Conservation (phyloP, 2,797 vertebrate genomes). For the Taenioides sp. region DNA sequence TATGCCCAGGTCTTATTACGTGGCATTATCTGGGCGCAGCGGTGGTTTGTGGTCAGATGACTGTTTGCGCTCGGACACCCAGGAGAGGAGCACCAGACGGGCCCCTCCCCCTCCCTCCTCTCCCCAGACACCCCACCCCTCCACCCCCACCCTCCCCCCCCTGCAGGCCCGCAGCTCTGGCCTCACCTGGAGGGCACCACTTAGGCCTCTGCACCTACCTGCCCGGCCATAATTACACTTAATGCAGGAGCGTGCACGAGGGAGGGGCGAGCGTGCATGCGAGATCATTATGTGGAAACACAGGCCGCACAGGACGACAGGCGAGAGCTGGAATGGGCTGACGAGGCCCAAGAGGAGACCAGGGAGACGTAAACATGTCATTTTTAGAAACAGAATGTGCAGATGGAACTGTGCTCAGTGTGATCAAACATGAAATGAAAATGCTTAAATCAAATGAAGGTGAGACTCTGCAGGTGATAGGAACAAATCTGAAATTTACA, state of each 20-base stretch:
- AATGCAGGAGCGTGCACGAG: conserved; percentile 21
- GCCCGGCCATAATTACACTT: conserved; percentile 68
- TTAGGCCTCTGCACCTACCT: conserved; percentile 70
- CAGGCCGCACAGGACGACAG: conserved; percentile 61
- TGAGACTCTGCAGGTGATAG: too few relatives aligned
- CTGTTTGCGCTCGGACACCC: conserved; percentile 63
- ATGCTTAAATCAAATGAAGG: too few relatives aligned
- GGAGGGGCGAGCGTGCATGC: conserved; percentile 11
- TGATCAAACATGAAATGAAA: too few relatives aligned
- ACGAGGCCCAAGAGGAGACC: not conserved
- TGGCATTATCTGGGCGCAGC: conserved; percentile 12
- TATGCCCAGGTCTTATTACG: not conserved
- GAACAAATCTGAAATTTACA: too few relatives aligned
- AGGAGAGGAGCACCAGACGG: conserved; percentile 69
- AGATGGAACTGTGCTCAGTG: too few relatives aligned
- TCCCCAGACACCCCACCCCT: conserved; percentile 38
- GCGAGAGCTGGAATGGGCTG: too few relatives aligned
- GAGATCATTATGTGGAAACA: conserved; percentile 63
- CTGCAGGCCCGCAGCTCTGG: conserved; percentile 51
- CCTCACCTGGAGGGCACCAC: conserved; percentile 73
- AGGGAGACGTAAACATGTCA: too few relatives aligned
- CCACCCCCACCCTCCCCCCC: conserved; percentile 68
- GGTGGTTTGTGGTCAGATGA: conserved; percentile 68
- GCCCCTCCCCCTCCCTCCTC: conserved; percentile 46
- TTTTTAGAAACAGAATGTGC: too few relatives aligned